Conservation (phyloP, 2,797 vertebrate genomes). For the Pseudomugil tenellus region DNA sequence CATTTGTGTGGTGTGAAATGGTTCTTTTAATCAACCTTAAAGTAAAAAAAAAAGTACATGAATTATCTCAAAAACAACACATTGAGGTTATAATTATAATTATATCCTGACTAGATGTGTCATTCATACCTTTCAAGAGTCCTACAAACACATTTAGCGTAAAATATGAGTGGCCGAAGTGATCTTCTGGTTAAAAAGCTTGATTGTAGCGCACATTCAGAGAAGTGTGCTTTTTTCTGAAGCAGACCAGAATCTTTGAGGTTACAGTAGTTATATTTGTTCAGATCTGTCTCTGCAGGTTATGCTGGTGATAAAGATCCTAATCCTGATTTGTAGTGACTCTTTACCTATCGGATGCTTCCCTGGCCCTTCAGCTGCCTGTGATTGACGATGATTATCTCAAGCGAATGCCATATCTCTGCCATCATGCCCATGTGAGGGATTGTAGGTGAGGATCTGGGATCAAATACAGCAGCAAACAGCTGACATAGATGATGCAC, state of each 20-base stretch:
- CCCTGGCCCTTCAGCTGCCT: slow-evolving; percentile 65
- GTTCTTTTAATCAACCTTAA: neutral
- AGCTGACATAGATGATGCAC: slow-evolving; percentile 46
- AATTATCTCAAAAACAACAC: neutral
- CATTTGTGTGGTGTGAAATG: neutral
- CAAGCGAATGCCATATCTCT: slow-evolving; percentile 63
- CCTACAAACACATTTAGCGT: slow-evolving; percentile 23
- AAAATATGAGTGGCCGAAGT: slow-evolving; percentile 23
- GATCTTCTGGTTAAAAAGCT: slow-evolving; percentile 3
- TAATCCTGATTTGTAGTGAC: slow-evolving; percentile 76
- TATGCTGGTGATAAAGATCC: slow-evolving; percentile 70
- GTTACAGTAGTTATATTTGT: slow-evolving; percentile 42
- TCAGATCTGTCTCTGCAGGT: slow-evolving; percentile 54
- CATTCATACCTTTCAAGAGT: neutral
- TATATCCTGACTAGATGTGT: neutral
- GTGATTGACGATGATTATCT: slow-evolving; percentile 77
- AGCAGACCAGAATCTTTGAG: slow-evolving; percentile 11
- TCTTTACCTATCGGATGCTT: slow-evolving; percentile 71
- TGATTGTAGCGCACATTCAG: slow-evolving; percentile 4
- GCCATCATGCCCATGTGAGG: slow-evolving; percentile 64
- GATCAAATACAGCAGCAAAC: slow-evolving; percentile 63
- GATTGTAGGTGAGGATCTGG: slow-evolving; percentile 64
- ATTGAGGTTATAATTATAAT: neutral
- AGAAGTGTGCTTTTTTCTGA: slow-evolving; percentile 13
- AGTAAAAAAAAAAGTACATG: neutral